These are phyloP conservation scores for Callyntrura guangdongensis DNA, from an alignment of 2,888 invertebrate genomes.

Conservation along the genomic window DNA sequence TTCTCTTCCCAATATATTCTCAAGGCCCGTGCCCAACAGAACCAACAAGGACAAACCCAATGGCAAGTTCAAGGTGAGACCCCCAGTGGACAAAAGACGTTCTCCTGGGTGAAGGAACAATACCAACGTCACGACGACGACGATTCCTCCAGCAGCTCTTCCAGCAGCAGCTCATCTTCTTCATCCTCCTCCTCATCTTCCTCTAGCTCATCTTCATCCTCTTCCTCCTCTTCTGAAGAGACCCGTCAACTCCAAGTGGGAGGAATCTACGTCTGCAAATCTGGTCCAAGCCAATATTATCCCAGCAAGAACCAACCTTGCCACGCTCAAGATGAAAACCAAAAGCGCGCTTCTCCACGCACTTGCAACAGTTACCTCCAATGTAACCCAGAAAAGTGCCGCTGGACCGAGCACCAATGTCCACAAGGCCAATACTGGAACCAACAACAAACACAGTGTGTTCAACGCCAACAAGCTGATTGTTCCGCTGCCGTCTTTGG, in stretches of 20 bases:
- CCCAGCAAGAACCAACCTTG: slow-evolving; percentile 51
- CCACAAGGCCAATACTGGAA: slow-evolving; percentile 56
- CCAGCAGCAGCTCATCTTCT: slow-evolving; percentile 35
- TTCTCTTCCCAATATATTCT: slow-evolving; percentile 47
- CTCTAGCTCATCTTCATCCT: not conserved
- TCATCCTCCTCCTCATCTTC: slow-evolving; percentile 14
- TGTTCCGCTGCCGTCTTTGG: slow-evolving; percentile 60
- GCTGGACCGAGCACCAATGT: slow-evolving; percentile 46
- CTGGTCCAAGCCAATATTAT: slow-evolving; percentile 46
- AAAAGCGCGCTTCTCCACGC: slow-evolving; percentile 42
- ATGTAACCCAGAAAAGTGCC: slow-evolving; percentile 63
- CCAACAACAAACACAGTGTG: slow-evolving; percentile 52
- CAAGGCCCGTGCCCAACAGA: slow-evolving; percentile 39
- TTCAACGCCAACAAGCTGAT: slow-evolving; percentile 59
- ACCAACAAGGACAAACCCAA: slow-evolving; percentile 47
- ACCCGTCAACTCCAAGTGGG: slow-evolving; percentile 42
- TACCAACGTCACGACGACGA: slow-evolving; percentile 47
- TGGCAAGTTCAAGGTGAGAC: slow-evolving; percentile 63
- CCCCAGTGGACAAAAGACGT: slow-evolving; percentile 38
- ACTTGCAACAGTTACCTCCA: slow-evolving; percentile 46
- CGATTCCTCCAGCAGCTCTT: slow-evolving; percentile 37
- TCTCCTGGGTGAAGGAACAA: slow-evolving; percentile 43
- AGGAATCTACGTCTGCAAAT: slow-evolving; percentile 53
- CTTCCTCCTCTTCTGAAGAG: slow-evolving; percentile 52
- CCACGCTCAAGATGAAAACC: slow-evolving; percentile 59